Evolutionary conservation across 2,113 vertebrate species (phyloP).

Genomic region (Python bivittatus): DNA sequence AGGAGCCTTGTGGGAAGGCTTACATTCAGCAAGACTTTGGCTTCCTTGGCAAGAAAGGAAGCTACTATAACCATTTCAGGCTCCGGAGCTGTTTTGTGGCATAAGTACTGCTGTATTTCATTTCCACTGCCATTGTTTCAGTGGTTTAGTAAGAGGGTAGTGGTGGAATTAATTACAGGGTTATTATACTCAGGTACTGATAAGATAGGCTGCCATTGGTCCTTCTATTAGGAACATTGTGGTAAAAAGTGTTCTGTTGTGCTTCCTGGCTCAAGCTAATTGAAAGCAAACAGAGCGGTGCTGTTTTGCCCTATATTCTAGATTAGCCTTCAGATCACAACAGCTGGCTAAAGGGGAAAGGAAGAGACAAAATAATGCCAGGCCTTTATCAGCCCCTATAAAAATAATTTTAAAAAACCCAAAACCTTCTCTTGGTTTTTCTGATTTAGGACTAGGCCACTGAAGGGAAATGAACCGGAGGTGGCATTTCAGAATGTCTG

Average conservation of each 20-base stretch:
- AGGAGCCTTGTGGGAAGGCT: background rate
- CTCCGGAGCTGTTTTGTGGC: background rate
- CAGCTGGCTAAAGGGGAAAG: too few species aligned
- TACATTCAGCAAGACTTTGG: background rate
- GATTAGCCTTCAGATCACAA: background rate
- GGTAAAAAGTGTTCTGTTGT: constrained; percentile 23
- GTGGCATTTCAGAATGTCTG: background rate
- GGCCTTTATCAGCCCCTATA: background rate
- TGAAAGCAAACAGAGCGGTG: background rate
- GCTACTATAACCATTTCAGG: background rate
- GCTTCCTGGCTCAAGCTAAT: background rate
- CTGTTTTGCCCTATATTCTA: background rate
- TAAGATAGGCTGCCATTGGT: background rate
- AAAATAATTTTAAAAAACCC: background rate
- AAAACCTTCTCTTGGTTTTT: background rate
- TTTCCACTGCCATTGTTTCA: background rate
- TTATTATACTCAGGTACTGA: background rate
- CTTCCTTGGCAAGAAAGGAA: background rate
- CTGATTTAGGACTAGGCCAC: background rate
- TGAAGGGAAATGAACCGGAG: constrained; percentile 11
- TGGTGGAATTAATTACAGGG: background rate
- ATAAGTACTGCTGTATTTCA: background rate
- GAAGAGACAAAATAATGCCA: background rate
- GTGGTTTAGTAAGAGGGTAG: background rate
- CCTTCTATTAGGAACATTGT: constrained; percentile 28